Evolutionary conservation across 2,797 vertebrate genomes (phyloP).

Genomic region (Takifugu rubripes): DNA sequence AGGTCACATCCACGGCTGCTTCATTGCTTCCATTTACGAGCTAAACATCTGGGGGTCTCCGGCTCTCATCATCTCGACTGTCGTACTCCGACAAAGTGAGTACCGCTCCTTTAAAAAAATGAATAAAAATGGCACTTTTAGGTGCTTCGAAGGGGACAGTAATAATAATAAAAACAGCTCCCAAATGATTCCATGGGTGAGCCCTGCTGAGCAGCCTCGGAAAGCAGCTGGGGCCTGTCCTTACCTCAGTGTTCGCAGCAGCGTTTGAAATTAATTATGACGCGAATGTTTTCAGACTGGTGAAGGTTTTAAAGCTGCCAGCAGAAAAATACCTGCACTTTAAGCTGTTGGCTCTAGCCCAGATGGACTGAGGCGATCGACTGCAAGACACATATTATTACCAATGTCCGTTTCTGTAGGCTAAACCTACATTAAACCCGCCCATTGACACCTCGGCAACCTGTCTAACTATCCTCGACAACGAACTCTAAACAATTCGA

Average conservation of each 20-base stretch:
- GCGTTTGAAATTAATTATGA: constrained; percentile 17
- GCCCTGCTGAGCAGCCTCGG: constrained; percentile 20
- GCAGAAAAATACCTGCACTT: constrained; percentile 25
- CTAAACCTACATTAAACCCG: background rate
- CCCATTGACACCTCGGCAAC: background rate
- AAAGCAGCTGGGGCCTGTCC: constrained; percentile 29
- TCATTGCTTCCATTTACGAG: constrained; percentile 57
- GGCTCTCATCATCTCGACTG: constrained; percentile 20
- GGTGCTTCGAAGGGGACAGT: constrained; percentile 1
- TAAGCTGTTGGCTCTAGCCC: constrained; percentile 30
- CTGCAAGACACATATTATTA: constrained; percentile 17
- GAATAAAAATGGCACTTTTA: background rate
- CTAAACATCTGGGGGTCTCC: constrained; percentile 26
- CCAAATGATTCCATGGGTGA: constrained; percentile 51
- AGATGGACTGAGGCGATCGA: constrained; percentile 10
- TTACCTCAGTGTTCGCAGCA: constrained; percentile 18
- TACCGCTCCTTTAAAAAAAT: constrained; percentile 6
- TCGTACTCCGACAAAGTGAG: constrained; percentile 8
- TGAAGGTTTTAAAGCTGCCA: background rate
- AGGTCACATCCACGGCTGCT: constrained; percentile 60
- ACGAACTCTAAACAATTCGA: background rate
- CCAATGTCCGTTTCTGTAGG: constrained; percentile 3
- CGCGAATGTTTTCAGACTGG: constrained; percentile 6
- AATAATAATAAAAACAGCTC: background rate
- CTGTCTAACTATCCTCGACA: background rate